Evolutionary conservation across 2,888 invertebrate species (phyloP).

Genomic region (Torymus auratus): DNA sequence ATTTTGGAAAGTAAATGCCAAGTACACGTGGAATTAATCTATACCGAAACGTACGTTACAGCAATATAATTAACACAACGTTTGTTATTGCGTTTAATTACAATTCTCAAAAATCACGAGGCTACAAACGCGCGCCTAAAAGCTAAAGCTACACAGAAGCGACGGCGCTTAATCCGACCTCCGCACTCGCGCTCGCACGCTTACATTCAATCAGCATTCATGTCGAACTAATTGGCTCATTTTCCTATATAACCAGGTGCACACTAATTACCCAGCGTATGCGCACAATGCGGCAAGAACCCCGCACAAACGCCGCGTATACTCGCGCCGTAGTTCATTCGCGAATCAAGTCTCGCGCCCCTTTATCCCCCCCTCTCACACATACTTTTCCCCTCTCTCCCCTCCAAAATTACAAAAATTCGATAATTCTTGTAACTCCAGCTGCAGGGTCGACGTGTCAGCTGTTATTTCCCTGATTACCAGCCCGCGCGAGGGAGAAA

Average conservation of each 20-base stretch:
- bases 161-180: no score
- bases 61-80: no score
- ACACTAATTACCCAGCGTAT: slow-evolving; percentile 34
- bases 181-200: background rate
- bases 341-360: no score
- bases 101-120: no score
- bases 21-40: no score
- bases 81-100: no score
- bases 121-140: no score
- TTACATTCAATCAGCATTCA: slow-evolving; percentile 42
- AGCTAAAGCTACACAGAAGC: no score
- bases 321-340: background rate
- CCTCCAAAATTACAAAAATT: slow-evolving; percentile 21
- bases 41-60: no score
- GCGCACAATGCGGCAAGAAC: slow-evolving; percentile 15
- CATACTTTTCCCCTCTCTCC: no score
- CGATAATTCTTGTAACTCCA: slow-evolving; percentile 10
- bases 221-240: slow-evolving; percentile 44
- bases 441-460: background rate
- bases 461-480: slow-evolving; percentile 34
- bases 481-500: background rate
- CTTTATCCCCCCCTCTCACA: no score
- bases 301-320: background rate
- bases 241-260: slow-evolving; percentile 36
- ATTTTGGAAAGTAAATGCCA: no score